Percentiles rank a stretch among this genome's conserved stretches.
phyloP scores from a whole-genome alignment of 2,113 vertebrate species.

The Sinocyclocheilus grahami region DNA sequence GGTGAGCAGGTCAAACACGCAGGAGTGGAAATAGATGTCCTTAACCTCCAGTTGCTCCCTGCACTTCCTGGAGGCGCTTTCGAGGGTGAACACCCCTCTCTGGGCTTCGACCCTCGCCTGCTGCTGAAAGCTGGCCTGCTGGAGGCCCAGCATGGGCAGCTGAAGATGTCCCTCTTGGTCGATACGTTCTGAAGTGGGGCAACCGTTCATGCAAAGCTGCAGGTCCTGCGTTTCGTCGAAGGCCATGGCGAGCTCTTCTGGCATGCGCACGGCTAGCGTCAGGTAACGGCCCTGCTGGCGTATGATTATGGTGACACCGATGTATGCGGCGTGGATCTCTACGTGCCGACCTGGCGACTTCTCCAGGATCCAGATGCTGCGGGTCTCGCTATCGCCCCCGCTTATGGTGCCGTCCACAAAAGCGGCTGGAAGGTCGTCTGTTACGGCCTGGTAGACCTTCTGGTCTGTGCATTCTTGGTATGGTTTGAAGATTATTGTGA shows the following conservation, averaged over 20 bases:
- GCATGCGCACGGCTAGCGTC: slow-evolving; percentile 91
- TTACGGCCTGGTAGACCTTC: slow-evolving; percentile 95
- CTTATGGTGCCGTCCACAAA: slow-evolving; percentile 92
- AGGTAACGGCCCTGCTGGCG: slow-evolving; percentile 91
- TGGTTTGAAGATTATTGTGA: slow-evolving; percentile 96
- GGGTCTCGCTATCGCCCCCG: slow-evolving; percentile 74
- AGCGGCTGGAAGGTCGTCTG: slow-evolving; percentile 90
- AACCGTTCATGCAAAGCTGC: slow-evolving; percentile 93
- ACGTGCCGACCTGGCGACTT: slow-evolving; percentile 81
- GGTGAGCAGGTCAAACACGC: slow-evolving; percentile 94
- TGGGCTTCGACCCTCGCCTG: slow-evolving; percentile 56
- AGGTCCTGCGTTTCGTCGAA: slow-evolving; percentile 91
- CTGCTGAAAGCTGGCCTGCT: slow-evolving; percentile 55
- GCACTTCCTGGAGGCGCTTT: slow-evolving; percentile 83
- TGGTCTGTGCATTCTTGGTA: slow-evolving; percentile 92
- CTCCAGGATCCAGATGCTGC: slow-evolving; percentile 87
- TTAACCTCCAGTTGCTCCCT: slow-evolving; percentile 86
- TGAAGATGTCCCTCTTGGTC: slow-evolving; percentile 79
- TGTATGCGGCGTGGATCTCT: slow-evolving; percentile 90
- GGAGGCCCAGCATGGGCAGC: slow-evolving; percentile 71
- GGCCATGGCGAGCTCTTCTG: slow-evolving; percentile 84
- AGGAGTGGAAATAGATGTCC: slow-evolving; percentile 96
- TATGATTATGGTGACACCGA: slow-evolving; percentile 88
- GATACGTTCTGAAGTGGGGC: slow-evolving; percentile 87
- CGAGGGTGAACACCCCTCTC: slow-evolving; percentile 73